Evolutionary conservation across 2,797 vertebrate species (phyloP), one percentile per base, ranked within the genome.

Genomic region (Crax fasciolata): DNA sequence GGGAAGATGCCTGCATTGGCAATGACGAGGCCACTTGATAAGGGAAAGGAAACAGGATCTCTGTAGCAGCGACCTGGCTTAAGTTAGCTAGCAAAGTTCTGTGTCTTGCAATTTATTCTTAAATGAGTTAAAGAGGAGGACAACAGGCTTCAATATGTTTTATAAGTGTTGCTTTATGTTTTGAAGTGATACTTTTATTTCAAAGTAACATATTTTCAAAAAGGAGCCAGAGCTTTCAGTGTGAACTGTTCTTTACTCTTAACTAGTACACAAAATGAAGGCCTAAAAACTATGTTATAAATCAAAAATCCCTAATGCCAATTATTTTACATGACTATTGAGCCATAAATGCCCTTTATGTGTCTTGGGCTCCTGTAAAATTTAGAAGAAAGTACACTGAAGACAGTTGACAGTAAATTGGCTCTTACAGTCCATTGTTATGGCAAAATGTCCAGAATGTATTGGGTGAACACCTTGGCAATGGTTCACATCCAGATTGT

Each of bases 401-500:
- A 87, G 90, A 76, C 41, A 79, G 28, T 35, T 87, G 80, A 75
- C 39, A 70, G 41, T 21, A 77, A 70, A 63, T 62, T 72, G 51
- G 54, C 81, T 68, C 68, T 92, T 94, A 51, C 39, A 77, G 86
- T 89, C 90, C 66, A 27, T 55, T 85, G 59, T 90, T 81, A 41
- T 62, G 92, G 92, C 97, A 96, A 77, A 66, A 71, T 51, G 85
- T 93, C 71, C 48, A 74, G 77, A 17, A 9, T 86, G 63, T 91
- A 58, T 55, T 93, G 88, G 84, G 61, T 25, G 89, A 97, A 87
- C 90, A 92, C 94, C 73, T 94, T 97, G 97, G 93, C 95, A 20
- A 62, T 59, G 84, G 43, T 96, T 97, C 96, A 89, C 87, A 92
- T 76, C 74, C 95, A 30, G 16, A 85, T 71, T 97, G 92, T 85